Conservation (phyloP, 2,888 invertebrate genomes). For the Petrolisthes cinctipes region DNA sequence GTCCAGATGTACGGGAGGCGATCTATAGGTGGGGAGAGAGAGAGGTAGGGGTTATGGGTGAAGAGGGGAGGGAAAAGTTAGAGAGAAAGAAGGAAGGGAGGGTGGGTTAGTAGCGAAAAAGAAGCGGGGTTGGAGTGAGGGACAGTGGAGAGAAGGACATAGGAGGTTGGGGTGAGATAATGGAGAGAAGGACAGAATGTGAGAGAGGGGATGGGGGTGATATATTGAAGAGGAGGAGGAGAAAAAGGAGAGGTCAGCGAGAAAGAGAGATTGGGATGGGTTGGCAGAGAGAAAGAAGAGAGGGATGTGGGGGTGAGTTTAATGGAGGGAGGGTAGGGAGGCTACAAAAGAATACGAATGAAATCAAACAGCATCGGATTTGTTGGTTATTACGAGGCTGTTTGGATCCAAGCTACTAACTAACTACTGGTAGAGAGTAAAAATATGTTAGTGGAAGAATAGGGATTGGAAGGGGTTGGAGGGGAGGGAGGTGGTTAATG, state of each 20-base stretch:
- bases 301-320: background rate
- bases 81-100: background rate
- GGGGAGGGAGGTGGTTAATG: too few relatives aligned
- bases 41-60: background rate
- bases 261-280: background rate
- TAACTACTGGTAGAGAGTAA: too few relatives aligned
- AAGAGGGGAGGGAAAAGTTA: background rate
- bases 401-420: too few relatives aligned
- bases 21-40: slow-evolving; percentile 2
- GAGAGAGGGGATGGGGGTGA: background rate
- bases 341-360: background rate
- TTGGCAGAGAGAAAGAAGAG: background rate
- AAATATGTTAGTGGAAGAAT: too few relatives aligned
- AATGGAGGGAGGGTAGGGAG: background rate
- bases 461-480: too few relatives aligned
- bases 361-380: too few relatives aligned
- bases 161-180: background rate
- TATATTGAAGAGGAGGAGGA: background rate
- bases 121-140: background rate
- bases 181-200: background rate
- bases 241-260: background rate
- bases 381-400: too few relatives aligned
- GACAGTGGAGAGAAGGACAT: background rate
- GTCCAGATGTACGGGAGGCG: slow-evolving; percentile 30
- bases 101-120: background rate